These are phyloP conservation scores for Leptinotarsa tumamoca DNA, from an alignment of 2,888 invertebrate species.

Conservation along the genomic window DNA sequence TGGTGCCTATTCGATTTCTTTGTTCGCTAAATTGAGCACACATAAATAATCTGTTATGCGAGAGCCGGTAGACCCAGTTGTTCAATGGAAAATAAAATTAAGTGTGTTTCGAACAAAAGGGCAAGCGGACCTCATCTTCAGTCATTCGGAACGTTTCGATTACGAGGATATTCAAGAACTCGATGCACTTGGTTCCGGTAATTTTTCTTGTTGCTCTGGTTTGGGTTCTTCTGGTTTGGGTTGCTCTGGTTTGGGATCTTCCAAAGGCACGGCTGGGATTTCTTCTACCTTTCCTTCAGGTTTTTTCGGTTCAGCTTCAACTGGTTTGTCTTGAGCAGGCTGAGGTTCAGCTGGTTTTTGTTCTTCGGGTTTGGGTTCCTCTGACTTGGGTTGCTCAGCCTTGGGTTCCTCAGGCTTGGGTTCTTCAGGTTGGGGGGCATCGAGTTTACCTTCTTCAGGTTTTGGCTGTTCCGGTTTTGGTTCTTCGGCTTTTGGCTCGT, in stretches of 20 bases:
- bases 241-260: slow-evolving; percentile 45
- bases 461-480: slow-evolving; percentile 36
- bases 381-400: slow-evolving; percentile 35
- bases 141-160: slow-evolving; percentile 46
- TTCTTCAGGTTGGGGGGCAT: slow-evolving; percentile 17
- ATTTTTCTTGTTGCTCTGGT: slow-evolving; percentile 51
- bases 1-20: slow-evolving; percentile 37
- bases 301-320: slow-evolving; percentile 55
- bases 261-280: slow-evolving; percentile 19
- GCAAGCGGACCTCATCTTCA: slow-evolving; percentile 61
- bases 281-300: slow-evolving; percentile 57
- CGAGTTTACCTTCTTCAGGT: slow-evolving; percentile 30
- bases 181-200: slow-evolving; percentile 55
- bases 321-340: slow-evolving; percentile 39
- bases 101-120: slow-evolving; percentile 61
- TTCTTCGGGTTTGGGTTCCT: slow-evolving; percentile 34
- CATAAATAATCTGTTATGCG: slow-evolving; percentile 54
- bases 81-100: slow-evolving; percentile 57
- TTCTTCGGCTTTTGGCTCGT: slow-evolving; percentile 41
- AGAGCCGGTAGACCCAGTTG: slow-evolving; percentile 62
- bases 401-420: slow-evolving; percentile 35
- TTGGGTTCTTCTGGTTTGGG: slow-evolving; percentile 48
- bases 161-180: slow-evolving; percentile 58
- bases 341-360: slow-evolving; percentile 27
- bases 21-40: slow-evolving; percentile 54